Evolutionary conservation across 2,888 invertebrate species (phyloP), one percentile per base, ranked within the genome.

Genomic region (Oscheius sp.): DNA sequence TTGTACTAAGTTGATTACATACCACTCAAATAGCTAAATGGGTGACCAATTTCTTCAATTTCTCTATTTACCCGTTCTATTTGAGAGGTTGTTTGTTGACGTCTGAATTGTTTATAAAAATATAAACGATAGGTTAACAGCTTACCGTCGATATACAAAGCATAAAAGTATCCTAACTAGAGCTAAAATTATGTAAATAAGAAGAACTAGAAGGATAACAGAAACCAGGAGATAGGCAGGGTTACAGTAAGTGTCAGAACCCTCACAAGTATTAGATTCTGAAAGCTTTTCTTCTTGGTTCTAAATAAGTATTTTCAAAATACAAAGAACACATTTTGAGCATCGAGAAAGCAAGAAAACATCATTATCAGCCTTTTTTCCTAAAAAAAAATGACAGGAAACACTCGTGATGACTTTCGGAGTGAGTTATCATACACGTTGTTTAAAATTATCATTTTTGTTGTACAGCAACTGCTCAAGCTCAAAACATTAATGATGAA

Each of bases 41-140:
- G 62, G 24, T 62, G 62, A 8, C 62, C 62, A 22, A 62, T 32
- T 47, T 62, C 62, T 33, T 62, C 62, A 26, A 62, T 62, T 22
- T 62, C 62, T 22, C 47, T 47, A 24, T 62, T 47, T 12, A 4
- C 22, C 33, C 49, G 17, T 14, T 28, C 33, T 14, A 14, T 24
- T n/a, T 26, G 30, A 8, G 28, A 17, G 0, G 33, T n/a, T 17
- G 28, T 28, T 20, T 32, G 47, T 32, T 44, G 62, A 22, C 62
- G 8, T 47, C 62, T 62, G 47, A 32, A 59, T 24, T 20, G 28
- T 9, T 8, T 8, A 50, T 50, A n/a, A n/a, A n/a, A n/a, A n/a
- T n/a, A n/a, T 2, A n/a, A 9, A 45, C n/a, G 24, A 47, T 22
- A 5, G 12, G 12, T 20, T 12, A 6, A 4, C 12, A 2, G 22